These are phyloP conservation scores for Hydrophis major DNA, from an alignment of 2,797 vertebrate species.

Conservation along the genomic window DNA sequence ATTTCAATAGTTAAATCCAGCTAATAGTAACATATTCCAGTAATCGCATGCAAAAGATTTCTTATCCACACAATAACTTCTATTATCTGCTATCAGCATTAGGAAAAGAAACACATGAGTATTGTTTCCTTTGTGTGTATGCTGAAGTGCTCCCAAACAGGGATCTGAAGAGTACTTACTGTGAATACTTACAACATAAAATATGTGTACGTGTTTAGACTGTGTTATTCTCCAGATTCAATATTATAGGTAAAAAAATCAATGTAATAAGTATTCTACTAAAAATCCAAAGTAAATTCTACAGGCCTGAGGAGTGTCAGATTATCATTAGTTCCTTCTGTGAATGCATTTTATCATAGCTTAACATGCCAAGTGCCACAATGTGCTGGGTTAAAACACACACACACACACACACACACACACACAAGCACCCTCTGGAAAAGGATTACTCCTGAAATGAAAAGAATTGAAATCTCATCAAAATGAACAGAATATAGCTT, in stretches of 20 bases:
- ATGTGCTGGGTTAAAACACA: neutral
- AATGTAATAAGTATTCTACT: neutral
- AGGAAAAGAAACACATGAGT: neutral
- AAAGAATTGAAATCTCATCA: constrained; percentile 30
- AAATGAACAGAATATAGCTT: neutral
- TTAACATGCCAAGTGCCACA: neutral
- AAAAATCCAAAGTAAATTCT: neutral
- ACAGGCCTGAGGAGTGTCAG: neutral
- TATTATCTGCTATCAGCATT: neutral
- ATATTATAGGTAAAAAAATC: constrained; percentile 23
- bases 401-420: neutral
- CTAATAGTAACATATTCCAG: neutral
- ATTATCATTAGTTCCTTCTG: neutral
- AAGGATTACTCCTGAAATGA: constrained; percentile 26
- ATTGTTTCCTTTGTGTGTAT: neutral
- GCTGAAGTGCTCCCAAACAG: neutral
- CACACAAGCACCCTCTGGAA: neutral
- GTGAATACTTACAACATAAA: neutral
- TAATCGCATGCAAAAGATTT: neutral
- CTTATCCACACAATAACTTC: neutral
- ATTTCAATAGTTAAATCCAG: neutral
- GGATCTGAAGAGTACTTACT: neutral
- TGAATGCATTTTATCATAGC: neutral
- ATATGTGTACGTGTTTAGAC: rapidly evolving
- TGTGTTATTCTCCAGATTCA: neutral